Conservation (phyloP, 92 coral and sea anemone species). For the Zoanthus gigantus region DNA sequence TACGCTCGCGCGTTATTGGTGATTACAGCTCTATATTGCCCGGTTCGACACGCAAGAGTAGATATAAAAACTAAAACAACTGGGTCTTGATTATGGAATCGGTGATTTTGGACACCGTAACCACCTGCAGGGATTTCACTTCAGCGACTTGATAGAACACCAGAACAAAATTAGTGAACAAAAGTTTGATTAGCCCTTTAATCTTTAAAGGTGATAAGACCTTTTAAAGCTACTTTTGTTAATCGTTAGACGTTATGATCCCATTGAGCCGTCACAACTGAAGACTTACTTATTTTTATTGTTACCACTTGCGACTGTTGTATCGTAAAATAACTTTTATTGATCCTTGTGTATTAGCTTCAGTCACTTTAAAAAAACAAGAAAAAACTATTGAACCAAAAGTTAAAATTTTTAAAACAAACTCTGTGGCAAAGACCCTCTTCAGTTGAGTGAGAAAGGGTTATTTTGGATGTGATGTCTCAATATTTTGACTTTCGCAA, state of each 20-base stretch:
- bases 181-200: neutral
- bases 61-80: neutral
- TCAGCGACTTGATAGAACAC: neutral
- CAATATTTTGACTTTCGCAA: neutral
- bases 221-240: neutral
- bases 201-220: neutral
- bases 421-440: neutral
- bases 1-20: slow-evolving; percentile 11
- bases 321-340: slow-evolving; percentile 3
- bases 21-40: slow-evolving; percentile 22
- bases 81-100: neutral
- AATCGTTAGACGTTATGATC: neutral
- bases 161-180: neutral
- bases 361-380: neutral
- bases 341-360: slow-evolving; percentile 18
- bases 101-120: neutral
- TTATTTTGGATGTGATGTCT: neutral
- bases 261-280: too few species aligned
- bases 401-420: neutral
- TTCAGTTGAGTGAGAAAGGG: neutral
- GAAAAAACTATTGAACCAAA: neutral
- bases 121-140: slow-evolving; percentile 15
- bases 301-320: neutral
- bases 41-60: neutral
- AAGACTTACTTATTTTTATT: neutral